Percentiles rank a stretch among this genome's conserved stretches.
Evolutionary conservation across 2,113 vertebrate genomes (phyloP).

Genomic region (Crypturellus undulatus): DNA sequence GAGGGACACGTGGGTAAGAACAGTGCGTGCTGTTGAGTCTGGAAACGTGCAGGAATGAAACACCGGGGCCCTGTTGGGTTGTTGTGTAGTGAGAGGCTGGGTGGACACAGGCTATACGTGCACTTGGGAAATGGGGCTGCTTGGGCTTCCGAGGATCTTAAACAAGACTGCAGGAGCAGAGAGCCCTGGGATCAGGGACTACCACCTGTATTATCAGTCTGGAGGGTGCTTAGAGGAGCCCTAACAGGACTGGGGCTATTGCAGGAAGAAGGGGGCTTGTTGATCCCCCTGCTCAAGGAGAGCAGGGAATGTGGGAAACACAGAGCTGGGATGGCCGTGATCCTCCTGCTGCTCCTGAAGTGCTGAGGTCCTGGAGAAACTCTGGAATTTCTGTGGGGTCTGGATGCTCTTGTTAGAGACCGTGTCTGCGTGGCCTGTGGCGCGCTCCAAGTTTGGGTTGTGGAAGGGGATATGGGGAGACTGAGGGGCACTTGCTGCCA

Average conservation of each 20-base stretch:
- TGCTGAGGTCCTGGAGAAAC: too few relatives aligned
- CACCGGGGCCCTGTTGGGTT: not conserved
- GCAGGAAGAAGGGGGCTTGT: too few relatives aligned
- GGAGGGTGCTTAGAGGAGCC: not conserved
- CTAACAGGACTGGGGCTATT: too few relatives aligned
- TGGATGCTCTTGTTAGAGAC: not conserved
- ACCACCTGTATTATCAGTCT: not conserved
- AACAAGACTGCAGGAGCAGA: too few relatives aligned
- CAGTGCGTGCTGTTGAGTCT: not conserved
- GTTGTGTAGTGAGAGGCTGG: not conserved
- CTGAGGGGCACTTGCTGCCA: fast-evolving
- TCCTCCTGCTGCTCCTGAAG: not conserved
- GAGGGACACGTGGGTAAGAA: not conserved
- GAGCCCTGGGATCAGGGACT: too few relatives aligned
- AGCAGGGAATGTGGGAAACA: not conserved
- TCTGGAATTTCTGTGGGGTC: not conserved
- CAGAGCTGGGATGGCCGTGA: not conserved
- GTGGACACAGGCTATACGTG: not conserved
- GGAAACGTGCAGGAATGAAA: not conserved
- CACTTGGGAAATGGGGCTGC: not conserved
- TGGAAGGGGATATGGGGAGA: not conserved
- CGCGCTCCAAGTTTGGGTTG: not conserved
- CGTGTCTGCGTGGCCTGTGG: not conserved
- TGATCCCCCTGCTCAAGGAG: too few relatives aligned
- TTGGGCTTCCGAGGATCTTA: not conserved